Evolutionary conservation across 2,113 vertebrate species (phyloP).

Genomic region (Dunckerocampus dactyliophorus): DNA sequence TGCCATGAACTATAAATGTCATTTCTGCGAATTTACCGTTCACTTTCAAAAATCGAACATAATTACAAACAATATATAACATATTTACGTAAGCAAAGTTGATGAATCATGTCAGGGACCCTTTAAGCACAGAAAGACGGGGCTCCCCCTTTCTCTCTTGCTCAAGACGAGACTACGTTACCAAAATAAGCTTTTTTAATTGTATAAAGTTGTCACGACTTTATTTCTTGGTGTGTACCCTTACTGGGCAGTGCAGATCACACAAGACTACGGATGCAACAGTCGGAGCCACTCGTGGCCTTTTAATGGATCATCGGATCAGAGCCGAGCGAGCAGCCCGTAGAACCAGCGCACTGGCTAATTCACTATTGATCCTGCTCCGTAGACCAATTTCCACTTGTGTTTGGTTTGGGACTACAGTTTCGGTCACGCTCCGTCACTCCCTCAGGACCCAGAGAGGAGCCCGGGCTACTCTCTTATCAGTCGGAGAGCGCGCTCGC

Average conservation of each 20-base stretch:
- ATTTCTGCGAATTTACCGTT: too few species aligned
- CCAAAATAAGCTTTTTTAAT: background rate
- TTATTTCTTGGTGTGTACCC: background rate
- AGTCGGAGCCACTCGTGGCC: constrained; percentile 36
- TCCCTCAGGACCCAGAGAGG: constrained; percentile 54
- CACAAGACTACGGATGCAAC: constrained; percentile 4
- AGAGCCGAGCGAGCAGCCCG: constrained; percentile 46
- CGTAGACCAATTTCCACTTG: constrained; percentile 67
- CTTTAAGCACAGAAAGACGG: too few species aligned
- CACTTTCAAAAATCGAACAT: too few species aligned
- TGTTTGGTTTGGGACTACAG: constrained; percentile 71
- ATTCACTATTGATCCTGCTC: constrained; percentile 76
- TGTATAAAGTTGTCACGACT: background rate
- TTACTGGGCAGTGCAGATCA: constrained; percentile 22
- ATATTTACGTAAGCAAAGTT: too few species aligned
- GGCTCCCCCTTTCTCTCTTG: too few species aligned
- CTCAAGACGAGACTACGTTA: too few species aligned
- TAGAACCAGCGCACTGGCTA: constrained; percentile 71
- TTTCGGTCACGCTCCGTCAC: constrained; percentile 65
- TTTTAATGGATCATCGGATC: constrained; percentile 67
- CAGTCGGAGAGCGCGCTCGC: constrained; percentile 55
- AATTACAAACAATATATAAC: too few species aligned
- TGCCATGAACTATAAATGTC: too few species aligned
- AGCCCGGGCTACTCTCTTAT: constrained; percentile 64
- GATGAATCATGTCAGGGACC: too few species aligned